These are phyloP conservation scores for Phenganax subtilis DNA, from an alignment of 92 coral and sea anemone genomes.

Conservation along the genomic window DNA sequence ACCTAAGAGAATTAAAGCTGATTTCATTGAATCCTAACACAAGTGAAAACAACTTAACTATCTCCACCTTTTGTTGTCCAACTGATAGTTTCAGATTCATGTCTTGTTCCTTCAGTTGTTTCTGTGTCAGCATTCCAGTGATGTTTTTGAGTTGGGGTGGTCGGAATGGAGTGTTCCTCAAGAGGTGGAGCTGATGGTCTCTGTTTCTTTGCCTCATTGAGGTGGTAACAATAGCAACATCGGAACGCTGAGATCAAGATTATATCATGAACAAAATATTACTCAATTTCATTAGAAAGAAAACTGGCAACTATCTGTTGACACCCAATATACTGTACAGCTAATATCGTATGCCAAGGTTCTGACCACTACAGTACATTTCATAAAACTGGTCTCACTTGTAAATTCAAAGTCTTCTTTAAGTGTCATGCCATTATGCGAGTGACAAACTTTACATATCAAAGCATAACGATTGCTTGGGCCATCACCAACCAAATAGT, in stretches of 20 bases:
- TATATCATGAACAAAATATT: neutral
- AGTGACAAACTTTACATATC: slow-evolving; percentile 74
- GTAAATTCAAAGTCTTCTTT: slow-evolving; percentile 91
- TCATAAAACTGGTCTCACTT: slow-evolving; percentile 42
- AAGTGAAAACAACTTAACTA: neutral
- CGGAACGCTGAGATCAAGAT: slow-evolving; percentile 64
- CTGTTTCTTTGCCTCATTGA: slow-evolving; percentile 80
- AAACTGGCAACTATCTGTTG: too few species aligned
- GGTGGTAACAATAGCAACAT: slow-evolving; percentile 87
- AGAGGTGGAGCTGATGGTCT: slow-evolving; percentile 92
- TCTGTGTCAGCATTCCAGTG: slow-evolving; percentile 33
- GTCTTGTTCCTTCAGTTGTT: slow-evolving; percentile 14
- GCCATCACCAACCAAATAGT: slow-evolving; percentile 93
- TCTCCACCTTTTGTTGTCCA: neutral
- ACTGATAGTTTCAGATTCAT: neutral
- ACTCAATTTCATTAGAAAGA: too few species aligned
- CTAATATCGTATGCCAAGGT: too few species aligned
- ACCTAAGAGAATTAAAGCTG: too few species aligned
- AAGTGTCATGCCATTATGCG: slow-evolving; percentile 99
- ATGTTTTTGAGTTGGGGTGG: slow-evolving; percentile 45
- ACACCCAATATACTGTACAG: too few species aligned
- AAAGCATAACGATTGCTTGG: slow-evolving; percentile 95
- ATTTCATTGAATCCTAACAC: too few species aligned
- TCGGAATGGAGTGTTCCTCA: slow-evolving; percentile 61
- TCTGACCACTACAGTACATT: neutral